These are phyloP conservation scores for Rhabdornis inornatus DNA, from an alignment of 2,113 vertebrate species.

Conservation along the genomic window DNA sequence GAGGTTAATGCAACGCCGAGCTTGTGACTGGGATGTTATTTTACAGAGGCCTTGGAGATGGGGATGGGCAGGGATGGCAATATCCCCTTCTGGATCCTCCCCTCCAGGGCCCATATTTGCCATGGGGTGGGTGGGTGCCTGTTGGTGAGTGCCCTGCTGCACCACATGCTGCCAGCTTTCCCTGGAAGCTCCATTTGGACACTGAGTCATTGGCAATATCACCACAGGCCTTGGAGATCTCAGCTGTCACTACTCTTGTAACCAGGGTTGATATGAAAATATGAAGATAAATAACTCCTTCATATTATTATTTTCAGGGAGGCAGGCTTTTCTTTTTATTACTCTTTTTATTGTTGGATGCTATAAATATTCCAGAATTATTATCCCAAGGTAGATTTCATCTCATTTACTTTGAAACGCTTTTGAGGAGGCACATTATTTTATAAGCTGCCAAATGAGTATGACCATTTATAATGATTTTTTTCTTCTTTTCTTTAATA, in stretches of 20 bases:
- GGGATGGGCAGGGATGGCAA: too few species aligned
- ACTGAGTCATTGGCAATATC: neutral
- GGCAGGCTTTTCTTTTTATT: slow-evolving; percentile 56
- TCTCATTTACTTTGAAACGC: slow-evolving; percentile 52
- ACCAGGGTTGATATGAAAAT: slow-evolving; percentile 11
- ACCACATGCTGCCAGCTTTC: neutral
- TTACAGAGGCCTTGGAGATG: neutral
- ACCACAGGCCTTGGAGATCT: neutral
- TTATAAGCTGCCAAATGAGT: slow-evolving; percentile 60
- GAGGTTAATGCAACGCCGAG: neutral
- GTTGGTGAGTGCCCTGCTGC: neutral
- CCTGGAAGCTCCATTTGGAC: neutral
- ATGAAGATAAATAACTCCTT: slow-evolving; percentile 59
- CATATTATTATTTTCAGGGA: slow-evolving; percentile 52
- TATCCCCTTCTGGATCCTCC: neutral
- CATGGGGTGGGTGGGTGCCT: neutral
- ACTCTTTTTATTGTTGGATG: slow-evolving; percentile 53
- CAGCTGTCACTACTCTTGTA: slow-evolving; percentile 31
- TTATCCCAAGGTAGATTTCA: slow-evolving; percentile 56
- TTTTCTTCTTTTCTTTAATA: slow-evolving; percentile 54
- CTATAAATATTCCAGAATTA: slow-evolving; percentile 63
- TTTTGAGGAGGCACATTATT: slow-evolving; percentile 54
- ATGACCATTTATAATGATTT: slow-evolving; percentile 53
- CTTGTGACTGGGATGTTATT: accelerated
- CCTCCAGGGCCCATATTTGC: neutral